Evolutionary conservation across 2,113 vertebrate species (phyloP), one percentile per base, ranked within the genome.

Genomic region (Spermophilus dauricus): DNA sequence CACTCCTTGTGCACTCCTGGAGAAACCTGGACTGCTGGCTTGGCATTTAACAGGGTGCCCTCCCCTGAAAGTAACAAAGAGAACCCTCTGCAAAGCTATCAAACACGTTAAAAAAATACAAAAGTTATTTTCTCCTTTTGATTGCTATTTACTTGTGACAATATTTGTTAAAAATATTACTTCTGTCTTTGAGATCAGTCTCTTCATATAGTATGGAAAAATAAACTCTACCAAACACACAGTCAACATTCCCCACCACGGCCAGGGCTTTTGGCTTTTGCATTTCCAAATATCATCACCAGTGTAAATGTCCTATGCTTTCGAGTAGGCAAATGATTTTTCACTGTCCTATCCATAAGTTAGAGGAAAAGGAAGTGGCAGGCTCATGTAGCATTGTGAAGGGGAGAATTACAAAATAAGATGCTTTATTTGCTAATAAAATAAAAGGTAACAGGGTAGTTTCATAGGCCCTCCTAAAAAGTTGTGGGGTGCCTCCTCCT

Each of bases 81-180:
- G 82, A 94, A 94, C 92, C 86, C 95, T 93, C 76, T 0, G 81
- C 95, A 97, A 83, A 97, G 96, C 96, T 94, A 98, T 92, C 95
- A 95, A 88, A 72, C 34, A 93, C 45, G 53, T 98, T 96, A 97
- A 98, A 98, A 97, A 98, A 98, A 98, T 98, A 98, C 98, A 98
- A 98, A 98, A 98, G 89, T 83, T 98, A 94, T 95, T 77, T 94
- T 96, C 84, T 97, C 94, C 97, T 97, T 97, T 98, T 94, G 94
- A 96, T 78, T 12, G 39, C 84, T 98, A 97, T 98, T 87, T 67
- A 98, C 97, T 98, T 95, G 94, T 97, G 96, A 98, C 97, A 98
- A 96, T 97, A 97, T 98, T 98, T 98, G 95, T 98, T 98, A 98
- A 99, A 99, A 99, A 99, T 98, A 99, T 98, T 98, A 98, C 98